Evolutionary conservation across 35 echinoderm and acorn worm genomes (phyloP).

Genomic region (Antedon bifida): DNA sequence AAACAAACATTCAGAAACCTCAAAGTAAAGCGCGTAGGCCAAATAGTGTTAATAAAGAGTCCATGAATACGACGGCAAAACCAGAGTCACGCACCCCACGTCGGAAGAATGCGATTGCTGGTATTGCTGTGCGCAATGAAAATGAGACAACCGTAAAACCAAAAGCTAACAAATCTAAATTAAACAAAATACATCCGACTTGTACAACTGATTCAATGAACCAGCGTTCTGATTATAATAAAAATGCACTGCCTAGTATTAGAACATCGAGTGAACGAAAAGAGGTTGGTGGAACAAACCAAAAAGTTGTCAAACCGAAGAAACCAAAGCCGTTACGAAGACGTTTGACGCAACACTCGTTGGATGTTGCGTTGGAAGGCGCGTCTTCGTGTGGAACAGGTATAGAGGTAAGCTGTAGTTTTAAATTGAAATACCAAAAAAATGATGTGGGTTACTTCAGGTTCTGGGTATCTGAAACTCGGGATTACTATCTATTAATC

Average conservation of each 20-base stretch:
- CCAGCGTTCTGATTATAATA: neutral
- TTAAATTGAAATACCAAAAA: too few relatives aligned
- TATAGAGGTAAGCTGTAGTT: constrained; percentile 47
- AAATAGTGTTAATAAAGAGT: too few relatives aligned
- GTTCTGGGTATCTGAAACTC: too few relatives aligned
- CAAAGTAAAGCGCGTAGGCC: too few relatives aligned
- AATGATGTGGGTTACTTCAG: too few relatives aligned
- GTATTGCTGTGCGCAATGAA: neutral
- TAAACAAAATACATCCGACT: neutral
- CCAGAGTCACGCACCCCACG: neutral
- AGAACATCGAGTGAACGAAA: constrained; percentile 46
- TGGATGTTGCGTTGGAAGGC: constrained; percentile 25
- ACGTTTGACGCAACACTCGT: constrained; percentile 47
- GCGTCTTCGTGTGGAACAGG: neutral
- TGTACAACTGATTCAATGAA: neutral
- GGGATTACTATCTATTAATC: too few relatives aligned
- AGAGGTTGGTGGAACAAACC: constrained; percentile 3
- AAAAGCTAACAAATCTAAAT: neutral
- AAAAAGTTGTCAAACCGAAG: neutral
- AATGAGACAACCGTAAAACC: neutral
- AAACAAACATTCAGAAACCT: neutral
- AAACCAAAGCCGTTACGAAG: neutral
- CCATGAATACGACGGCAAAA: neutral
- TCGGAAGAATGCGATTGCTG: neutral
- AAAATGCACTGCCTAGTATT: constrained; percentile 6